phyloP scores from a whole-genome alignment of 2,113 vertebrate genomes.

The Plecturocebus donacophilus region DNA sequence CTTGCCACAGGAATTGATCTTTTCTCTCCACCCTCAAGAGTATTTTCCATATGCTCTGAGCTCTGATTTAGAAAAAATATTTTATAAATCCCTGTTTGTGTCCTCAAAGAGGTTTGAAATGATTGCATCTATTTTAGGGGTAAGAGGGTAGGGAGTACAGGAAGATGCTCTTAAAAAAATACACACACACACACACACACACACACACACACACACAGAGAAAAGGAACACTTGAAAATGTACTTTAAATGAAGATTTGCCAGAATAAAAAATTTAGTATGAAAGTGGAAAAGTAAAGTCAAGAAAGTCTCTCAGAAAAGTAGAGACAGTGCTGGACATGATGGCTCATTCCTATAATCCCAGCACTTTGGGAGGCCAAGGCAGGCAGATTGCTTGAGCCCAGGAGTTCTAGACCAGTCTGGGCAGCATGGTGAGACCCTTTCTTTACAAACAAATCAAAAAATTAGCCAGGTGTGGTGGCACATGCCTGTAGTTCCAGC shows the following conservation, averaged over 20 bases:
- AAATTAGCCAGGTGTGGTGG: too few relatives aligned
- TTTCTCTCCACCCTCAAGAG: background rate
- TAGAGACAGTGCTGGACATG: too few relatives aligned
- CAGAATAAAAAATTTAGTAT: conserved; percentile 33
- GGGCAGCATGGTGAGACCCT: too few relatives aligned
- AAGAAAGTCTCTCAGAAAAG: background rate
- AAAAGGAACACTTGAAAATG: conserved; percentile 31
- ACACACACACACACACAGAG: background rate
- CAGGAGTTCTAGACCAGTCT: too few relatives aligned
- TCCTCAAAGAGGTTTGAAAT: conserved; percentile 31
- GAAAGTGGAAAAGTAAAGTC: background rate
- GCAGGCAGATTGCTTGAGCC: too few relatives aligned
- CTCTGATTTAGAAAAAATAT: conserved; percentile 12
- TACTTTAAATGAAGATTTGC: conserved; percentile 49
- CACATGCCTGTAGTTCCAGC: too few relatives aligned
- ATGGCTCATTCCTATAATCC: too few relatives aligned
- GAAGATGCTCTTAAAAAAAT: background rate
- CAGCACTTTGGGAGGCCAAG: too few relatives aligned
- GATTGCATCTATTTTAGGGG: background rate
- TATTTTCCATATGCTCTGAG: background rate
- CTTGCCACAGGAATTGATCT: background rate
- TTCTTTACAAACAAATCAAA: too few relatives aligned
- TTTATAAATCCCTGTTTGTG: conserved; percentile 34
- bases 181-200: background rate
- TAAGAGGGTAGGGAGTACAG: background rate